phyloP scores from a whole-genome alignment of 2,113 vertebrate species.

The Archocentrus centrarchus region DNA sequence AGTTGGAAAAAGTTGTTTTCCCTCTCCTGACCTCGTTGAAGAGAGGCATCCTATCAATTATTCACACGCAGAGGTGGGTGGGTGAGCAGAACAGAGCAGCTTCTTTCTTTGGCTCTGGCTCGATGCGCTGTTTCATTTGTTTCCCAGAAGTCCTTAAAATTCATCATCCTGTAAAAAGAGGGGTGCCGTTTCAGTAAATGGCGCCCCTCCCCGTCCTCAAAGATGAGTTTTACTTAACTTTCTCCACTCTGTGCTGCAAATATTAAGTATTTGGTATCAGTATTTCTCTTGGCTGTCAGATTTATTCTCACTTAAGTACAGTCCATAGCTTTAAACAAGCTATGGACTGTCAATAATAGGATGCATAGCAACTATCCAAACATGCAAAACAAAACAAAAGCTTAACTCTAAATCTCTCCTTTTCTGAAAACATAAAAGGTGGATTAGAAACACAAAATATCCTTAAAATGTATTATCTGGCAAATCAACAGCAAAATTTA shows the following conservation, averaged over 20 bases:
- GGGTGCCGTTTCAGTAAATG: neutral
- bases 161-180: slow-evolving; percentile 9
- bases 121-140: slow-evolving; percentile 40
- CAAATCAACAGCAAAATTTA: too few relatives aligned
- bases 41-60: slow-evolving; percentile 39
- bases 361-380: too few relatives aligned
- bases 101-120: neutral
- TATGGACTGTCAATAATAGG: neutral
- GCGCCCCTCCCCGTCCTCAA: neutral
- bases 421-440: too few relatives aligned
- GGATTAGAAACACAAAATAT: too few relatives aligned
- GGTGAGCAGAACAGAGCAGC: neutral
- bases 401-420: too few relatives aligned
- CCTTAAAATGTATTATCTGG: too few relatives aligned
- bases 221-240: neutral
- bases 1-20: slow-evolving; percentile 21
- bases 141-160: slow-evolving; percentile 44
- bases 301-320: neutral
- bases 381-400: too few relatives aligned
- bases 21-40: slow-evolving; percentile 30
- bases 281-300: neutral
- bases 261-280: too few relatives aligned
- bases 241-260: neutral
- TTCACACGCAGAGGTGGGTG: slow-evolving; percentile 32
- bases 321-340: rapidly evolving